These are phyloP conservation scores for Pseudonaja textilis DNA, from an alignment of 2,113 vertebrate species.

Conservation along the genomic window DNA sequence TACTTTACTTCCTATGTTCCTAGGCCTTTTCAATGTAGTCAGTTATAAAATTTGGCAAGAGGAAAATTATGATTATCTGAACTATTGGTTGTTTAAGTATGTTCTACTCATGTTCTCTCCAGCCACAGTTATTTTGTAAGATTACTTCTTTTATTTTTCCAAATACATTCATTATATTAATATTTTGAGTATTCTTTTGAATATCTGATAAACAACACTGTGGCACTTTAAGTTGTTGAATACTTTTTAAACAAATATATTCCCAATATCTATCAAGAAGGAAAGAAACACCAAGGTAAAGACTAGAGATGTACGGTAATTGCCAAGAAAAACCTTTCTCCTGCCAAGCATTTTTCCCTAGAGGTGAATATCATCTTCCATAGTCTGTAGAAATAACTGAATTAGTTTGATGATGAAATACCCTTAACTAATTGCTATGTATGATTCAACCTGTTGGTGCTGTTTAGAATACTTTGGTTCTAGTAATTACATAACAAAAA, in stretches of 20 bases:
- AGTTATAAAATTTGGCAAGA: neutral
- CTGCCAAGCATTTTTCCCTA: conserved; percentile 68
- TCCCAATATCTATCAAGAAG: conserved; percentile 40
- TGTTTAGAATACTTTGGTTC: conserved; percentile 66
- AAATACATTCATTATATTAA: conserved; percentile 17
- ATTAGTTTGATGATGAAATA: conserved; percentile 73
- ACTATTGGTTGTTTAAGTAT: neutral
- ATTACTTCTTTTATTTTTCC: conserved; percentile 2
- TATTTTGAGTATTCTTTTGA: conserved; percentile 6
- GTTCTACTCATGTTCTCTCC: neutral
- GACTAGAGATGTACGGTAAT: conserved; percentile 60
- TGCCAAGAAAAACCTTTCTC: conserved; percentile 66
- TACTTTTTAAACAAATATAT: conserved; percentile 26
- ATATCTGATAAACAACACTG: neutral
- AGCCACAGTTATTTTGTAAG: neutral
- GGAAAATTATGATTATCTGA: neutral
- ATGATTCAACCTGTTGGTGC: conserved; percentile 68
- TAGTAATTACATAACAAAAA: conserved; percentile 70
- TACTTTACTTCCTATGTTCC: neutral
- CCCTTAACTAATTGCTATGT: conserved; percentile 66
- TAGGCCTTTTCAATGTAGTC: neutral
- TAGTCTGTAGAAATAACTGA: conserved; percentile 68
- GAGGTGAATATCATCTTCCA: conserved; percentile 72
- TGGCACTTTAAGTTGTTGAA: neutral
- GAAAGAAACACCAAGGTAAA: conserved; percentile 51